Evolutionary conservation across 2,797 vertebrate species (phyloP).

Genomic region (Pangasius djambal): DNA sequence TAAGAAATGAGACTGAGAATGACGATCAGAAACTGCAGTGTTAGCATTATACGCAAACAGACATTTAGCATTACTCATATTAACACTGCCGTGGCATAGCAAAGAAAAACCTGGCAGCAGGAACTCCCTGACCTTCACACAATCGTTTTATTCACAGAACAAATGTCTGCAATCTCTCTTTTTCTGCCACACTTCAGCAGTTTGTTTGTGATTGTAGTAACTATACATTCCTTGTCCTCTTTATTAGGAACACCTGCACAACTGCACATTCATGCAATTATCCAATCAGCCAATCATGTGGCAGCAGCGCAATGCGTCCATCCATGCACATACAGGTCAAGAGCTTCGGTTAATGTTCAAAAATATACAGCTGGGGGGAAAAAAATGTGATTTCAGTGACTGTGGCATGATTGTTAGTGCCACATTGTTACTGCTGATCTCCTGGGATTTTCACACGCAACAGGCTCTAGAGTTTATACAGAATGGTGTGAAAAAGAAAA

Average conservation of each 20-base stretch:
- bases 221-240: neutral
- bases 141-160: neutral
- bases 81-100: neutral
- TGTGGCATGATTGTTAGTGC: neutral
- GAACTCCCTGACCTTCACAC: neutral
- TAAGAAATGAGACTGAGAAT: slow-evolving; percentile 28
- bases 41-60: neutral
- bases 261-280: neutral
- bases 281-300: neutral
- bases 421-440: neutral
- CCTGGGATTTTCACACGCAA: neutral
- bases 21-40: neutral
- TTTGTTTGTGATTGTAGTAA: too few species aligned
- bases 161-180: neutral
- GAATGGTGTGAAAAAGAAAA: neutral
- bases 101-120: neutral
- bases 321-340: neutral
- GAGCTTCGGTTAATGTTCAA: neutral
- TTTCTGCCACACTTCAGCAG: neutral
- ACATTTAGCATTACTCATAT: neutral
- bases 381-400: neutral
- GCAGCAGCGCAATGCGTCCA: neutral
- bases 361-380: neutral
- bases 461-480: neutral
- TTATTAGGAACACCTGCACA: too few species aligned